Conservation (phyloP, 1,140 invertebrate genomes). For the Luehdorfia chinensis region DNA sequence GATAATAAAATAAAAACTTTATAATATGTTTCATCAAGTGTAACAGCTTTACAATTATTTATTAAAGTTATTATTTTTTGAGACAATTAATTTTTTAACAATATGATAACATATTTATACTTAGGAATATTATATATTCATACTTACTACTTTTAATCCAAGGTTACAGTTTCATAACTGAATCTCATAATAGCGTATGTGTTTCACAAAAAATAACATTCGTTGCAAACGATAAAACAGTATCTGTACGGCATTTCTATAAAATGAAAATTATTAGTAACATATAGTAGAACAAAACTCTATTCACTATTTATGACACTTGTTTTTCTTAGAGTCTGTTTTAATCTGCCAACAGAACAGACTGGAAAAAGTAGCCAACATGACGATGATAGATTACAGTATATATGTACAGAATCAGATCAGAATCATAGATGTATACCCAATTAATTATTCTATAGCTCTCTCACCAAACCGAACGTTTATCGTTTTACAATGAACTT, state of each 20-base stretch:
- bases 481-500: no score
- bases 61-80: no score
- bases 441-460: no score
- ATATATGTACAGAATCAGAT: no score
- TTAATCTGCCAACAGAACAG: constrained; percentile 8
- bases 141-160: constrained; percentile 42
- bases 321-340: background rate
- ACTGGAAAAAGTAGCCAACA: constrained; percentile 1
- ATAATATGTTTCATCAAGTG: no score
- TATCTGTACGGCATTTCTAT: constrained; percentile 4
- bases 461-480: no score
- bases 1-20: no score
- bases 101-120: no score
- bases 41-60: no score
- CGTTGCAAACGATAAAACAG: constrained; percentile 2
- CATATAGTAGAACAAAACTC: constrained; percentile 10
- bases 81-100: no score
- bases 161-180: constrained; percentile 32
- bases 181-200: background rate
- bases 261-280: constrained; percentile 11
- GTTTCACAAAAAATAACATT: constrained; percentile 9
- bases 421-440: no score
- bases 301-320: constrained; percentile 17
- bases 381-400: no score
- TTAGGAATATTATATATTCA: constrained; percentile 15